These are phyloP conservation scores for Sciurus niger DNA, from an alignment of 2,113 vertebrate species.

Conservation along the genomic window DNA sequence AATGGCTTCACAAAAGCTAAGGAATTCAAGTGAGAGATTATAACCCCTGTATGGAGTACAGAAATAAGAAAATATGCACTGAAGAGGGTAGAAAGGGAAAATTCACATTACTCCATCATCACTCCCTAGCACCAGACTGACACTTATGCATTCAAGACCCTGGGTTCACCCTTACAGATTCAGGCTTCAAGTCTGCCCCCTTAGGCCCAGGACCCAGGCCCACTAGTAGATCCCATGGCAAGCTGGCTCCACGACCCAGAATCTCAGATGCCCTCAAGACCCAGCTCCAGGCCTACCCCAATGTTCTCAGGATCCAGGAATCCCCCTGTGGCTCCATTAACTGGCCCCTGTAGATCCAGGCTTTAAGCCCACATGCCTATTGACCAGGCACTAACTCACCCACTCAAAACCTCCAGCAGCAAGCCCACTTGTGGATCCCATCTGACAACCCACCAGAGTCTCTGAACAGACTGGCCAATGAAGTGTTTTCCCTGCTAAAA, in stretches of 20 bases:
- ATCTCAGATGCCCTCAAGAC: background rate
- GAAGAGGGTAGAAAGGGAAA: background rate
- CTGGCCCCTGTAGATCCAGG: background rate
- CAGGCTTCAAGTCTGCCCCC: background rate
- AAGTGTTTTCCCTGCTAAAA: background rate
- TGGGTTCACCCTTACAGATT: background rate
- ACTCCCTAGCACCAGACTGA: too few relatives aligned
- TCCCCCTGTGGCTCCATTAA: background rate
- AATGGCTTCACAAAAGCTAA: background rate
- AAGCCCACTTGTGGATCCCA: background rate
- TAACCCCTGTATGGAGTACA: background rate
- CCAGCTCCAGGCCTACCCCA: background rate
- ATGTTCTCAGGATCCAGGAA: background rate
- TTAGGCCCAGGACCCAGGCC: background rate
- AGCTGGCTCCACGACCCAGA: background rate
- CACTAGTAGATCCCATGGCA: background rate
- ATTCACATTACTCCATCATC: background rate
- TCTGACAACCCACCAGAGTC: background rate
- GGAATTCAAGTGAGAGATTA: background rate
- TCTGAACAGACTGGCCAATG: background rate
- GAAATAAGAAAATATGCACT: background rate
- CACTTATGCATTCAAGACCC: background rate
- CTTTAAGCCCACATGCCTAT: background rate
- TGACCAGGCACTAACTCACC: background rate
- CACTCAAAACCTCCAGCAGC: background rate